phyloP scores from a whole-genome alignment of 2,113 vertebrate species.

The Phycodurus eques region DNA sequence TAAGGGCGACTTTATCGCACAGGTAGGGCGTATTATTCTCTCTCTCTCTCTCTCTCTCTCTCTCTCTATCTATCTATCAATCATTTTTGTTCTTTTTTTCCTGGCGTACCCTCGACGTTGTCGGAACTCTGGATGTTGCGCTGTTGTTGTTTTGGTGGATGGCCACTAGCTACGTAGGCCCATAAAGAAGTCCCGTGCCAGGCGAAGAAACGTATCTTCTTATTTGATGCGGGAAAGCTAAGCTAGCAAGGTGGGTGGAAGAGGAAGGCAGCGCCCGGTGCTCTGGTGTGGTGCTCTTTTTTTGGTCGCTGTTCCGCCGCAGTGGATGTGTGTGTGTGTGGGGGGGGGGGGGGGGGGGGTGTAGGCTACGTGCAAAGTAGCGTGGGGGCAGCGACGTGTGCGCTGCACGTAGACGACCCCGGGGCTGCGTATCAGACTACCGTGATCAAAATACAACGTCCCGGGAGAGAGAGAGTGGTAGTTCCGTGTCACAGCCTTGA shows the following conservation, averaged over 20 bases:
- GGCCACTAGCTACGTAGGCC: neutral
- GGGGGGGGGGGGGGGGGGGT: constrained; percentile 28
- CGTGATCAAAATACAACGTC: constrained; percentile 69
- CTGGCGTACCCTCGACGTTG: too few species aligned
- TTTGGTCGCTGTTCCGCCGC: constrained; percentile 44
- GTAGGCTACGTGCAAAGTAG: constrained; percentile 73
- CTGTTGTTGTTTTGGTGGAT: neutral
- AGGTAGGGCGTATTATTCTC: constrained; percentile 44
- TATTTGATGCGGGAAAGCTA: neutral
- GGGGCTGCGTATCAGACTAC: constrained; percentile 65
- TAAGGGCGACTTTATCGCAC: constrained; percentile 46
- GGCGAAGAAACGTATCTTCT: neutral
- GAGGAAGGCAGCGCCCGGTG: constrained; percentile 18
- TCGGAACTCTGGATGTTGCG: neutral
- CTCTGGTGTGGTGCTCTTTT: constrained; percentile 29
- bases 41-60: neutral
- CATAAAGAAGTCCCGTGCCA: neutral
- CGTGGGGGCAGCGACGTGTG: constrained; percentile 62
- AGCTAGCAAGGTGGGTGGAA: neutral
- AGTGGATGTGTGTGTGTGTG: constrained; percentile 41
- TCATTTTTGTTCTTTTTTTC: neutral
- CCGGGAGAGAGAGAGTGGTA: constrained; percentile 13
- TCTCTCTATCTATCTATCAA: constrained; percentile 7
- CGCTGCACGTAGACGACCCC: constrained; percentile 69
- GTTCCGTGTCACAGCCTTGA: constrained; percentile 50